Base-by-base conservation (phyloP, 2,888 invertebrate genomes). In the Drosophila mimica region DNA sequence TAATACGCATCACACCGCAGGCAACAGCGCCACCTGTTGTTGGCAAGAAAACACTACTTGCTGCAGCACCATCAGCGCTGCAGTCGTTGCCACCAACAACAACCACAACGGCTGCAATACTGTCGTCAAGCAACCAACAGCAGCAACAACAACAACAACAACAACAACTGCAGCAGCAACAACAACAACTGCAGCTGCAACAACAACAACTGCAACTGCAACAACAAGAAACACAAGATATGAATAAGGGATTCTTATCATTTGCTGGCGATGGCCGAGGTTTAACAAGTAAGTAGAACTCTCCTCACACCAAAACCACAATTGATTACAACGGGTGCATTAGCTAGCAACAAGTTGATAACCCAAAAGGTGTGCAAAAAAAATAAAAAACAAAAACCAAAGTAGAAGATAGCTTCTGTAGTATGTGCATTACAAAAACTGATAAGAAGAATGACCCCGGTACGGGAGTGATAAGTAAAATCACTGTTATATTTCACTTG, bases 181-280 rank as follows among this genome's bases (percentile, higher is more conserved):
- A 72, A 11, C 81, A 70, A 0, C 74, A 76, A 7, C 17, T 7
- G 3, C 38, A 36, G 15, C 36, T 13, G 13, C 81, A 76, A 30
- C 87, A 71, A 58, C 77, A 79, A 52, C 82, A 80, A 17, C 71
- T 75, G 4, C 64, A 61, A 0, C 61, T 53, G 4, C 71, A 68
- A 25, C 60, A 58, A 54, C 72, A 74, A 82, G 95, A 96, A 93
- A 96, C 97, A 86, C 95, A 97, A 95, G 98, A 98, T 94, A 98
- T 98, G 98, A 98, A 96, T 94, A 97, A 97, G 94, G 97, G 97
- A 93, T 98, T 96, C 95, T 95, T 98, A 92, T 96, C 96, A 93
- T 98, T 97, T 94, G 95, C 96, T 90, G 97, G 97, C 92, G 96
- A 97, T 94, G 96, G 96, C 93, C 94, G 95, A 81, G 97, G 97